A percentile compares a stretch with the other conserved stretches of the same genome.
Conservation (phyloP, 2,113 vertebrate species). For the Saguinus midas region DNA sequence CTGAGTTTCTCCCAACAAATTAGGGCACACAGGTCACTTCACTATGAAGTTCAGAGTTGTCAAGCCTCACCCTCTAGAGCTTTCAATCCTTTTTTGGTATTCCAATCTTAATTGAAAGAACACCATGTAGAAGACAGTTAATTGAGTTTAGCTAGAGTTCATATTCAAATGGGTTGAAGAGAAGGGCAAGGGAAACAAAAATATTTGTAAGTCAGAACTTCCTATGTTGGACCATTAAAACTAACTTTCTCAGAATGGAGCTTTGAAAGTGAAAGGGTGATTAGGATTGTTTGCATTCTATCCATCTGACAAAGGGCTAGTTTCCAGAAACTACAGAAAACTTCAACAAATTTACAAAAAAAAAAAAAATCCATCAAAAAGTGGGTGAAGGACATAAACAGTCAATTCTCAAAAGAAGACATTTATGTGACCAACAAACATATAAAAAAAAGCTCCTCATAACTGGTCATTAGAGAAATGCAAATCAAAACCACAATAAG, state of each 20-base stretch:
- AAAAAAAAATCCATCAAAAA: no score
- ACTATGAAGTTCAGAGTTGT: neutral
- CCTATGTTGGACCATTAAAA: neutral
- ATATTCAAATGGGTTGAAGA: neutral
- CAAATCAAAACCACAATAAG: no score
- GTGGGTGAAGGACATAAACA: no score
- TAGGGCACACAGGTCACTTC: neutral
- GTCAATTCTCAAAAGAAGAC: no score
- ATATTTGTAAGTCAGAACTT: neutral
- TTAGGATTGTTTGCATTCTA: no score
- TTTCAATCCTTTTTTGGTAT: neutral
- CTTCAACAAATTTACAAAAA: no score
- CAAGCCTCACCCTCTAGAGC: neutral
- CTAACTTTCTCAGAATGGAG: neutral
- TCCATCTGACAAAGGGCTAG: no score
- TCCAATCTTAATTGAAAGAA: neutral
- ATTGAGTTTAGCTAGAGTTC: neutral
- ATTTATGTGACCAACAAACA: no score
- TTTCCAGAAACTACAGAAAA: no score
- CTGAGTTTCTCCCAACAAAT: neutral
- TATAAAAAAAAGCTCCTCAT: no score
- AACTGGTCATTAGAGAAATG: no score
- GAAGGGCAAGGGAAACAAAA: neutral
- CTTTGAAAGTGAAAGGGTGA: neutral
- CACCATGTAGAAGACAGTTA: neutral